Evolutionary conservation across 1,140 invertebrate species (phyloP).

Genomic region (Drosophila pachea): DNA sequence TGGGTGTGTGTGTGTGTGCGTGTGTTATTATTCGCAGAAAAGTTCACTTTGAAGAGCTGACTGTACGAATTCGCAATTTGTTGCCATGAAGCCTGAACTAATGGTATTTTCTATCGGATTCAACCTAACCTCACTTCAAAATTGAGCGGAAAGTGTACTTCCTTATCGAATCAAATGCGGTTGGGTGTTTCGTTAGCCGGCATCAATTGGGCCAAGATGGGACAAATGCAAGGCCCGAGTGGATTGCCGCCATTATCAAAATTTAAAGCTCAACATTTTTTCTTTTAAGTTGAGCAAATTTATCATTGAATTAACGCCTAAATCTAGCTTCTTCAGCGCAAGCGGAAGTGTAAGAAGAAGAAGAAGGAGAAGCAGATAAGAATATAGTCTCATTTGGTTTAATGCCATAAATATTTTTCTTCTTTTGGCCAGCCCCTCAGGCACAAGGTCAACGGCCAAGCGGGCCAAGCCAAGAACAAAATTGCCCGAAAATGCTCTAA

Average conservation of each 20-base stretch:
- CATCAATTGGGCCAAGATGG: slow-evolving; percentile 60
- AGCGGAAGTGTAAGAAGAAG: slow-evolving; percentile 9
- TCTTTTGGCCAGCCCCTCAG: neutral
- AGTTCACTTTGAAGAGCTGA: neutral
- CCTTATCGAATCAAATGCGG: slow-evolving; percentile 36
- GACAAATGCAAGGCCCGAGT: slow-evolving; percentile 59
- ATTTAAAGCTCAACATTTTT: slow-evolving; percentile 24
- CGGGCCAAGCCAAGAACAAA: slow-evolving; percentile 25
- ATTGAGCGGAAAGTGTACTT: no score
- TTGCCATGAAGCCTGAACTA: no score
- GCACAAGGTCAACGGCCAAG: slow-evolving; percentile 56
- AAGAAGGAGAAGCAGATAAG: slow-evolving; percentile 11
- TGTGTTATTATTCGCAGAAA: neutral
- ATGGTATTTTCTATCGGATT: neutral
- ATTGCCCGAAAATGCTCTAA: slow-evolving; percentile 31
- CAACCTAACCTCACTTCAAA: neutral
- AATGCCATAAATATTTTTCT: slow-evolving; percentile 47
- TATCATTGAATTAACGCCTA: slow-evolving; percentile 63
- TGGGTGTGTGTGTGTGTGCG: neutral
- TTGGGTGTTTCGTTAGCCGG: neutral
- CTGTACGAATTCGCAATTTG: no score
- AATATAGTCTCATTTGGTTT: slow-evolving; percentile 56
- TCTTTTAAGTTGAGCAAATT: slow-evolving; percentile 42
- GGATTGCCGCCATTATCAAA: slow-evolving; percentile 15
- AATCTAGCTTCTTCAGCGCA: slow-evolving; percentile 19